phyloP scores from a whole-genome alignment of 2,113 vertebrate genomes.

The Chrysemys picta region DNA sequence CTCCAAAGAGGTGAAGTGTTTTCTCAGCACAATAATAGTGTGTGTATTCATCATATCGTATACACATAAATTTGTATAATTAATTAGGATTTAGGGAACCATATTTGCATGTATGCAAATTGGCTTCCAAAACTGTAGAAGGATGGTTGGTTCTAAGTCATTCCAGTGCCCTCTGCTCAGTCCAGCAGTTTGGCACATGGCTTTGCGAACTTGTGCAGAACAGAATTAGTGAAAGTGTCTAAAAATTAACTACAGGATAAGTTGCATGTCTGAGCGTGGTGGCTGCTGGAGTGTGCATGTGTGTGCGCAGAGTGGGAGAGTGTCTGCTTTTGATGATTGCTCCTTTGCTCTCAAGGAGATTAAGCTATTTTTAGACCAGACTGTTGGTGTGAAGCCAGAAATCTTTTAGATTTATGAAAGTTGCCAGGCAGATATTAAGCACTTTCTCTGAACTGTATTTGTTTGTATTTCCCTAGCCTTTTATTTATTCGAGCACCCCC shows the following conservation, averaged over 20 bases:
- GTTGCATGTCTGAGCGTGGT: rapidly evolving
- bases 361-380: constrained; percentile 80
- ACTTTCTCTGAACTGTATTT: constrained; percentile 67
- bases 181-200: rapidly evolving
- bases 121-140: neutral
- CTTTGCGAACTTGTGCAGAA: rapidly evolving
- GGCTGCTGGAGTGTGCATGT: neutral
- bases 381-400: constrained; percentile 75
- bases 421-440: constrained; percentile 77
- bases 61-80: neutral
- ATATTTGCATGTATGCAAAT: constrained; percentile 33
- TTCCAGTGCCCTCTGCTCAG: neutral
- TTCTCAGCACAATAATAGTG: constrained; percentile 16
- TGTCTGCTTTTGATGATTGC: constrained; percentile 61
- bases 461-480: constrained; percentile 32
- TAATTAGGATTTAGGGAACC: neutral
- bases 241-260: neutral
- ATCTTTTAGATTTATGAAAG: constrained; percentile 79
- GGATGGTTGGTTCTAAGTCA: neutral
- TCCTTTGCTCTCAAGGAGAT: constrained; percentile 80
- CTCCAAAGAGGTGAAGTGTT: constrained; percentile 7
- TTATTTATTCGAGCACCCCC: neutral
- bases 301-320: neutral
- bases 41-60: neutral
- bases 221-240: neutral